Evolutionary conservation across 2,113 vertebrate genomes (phyloP).

Genomic region (Prietella phreatophila): DNA sequence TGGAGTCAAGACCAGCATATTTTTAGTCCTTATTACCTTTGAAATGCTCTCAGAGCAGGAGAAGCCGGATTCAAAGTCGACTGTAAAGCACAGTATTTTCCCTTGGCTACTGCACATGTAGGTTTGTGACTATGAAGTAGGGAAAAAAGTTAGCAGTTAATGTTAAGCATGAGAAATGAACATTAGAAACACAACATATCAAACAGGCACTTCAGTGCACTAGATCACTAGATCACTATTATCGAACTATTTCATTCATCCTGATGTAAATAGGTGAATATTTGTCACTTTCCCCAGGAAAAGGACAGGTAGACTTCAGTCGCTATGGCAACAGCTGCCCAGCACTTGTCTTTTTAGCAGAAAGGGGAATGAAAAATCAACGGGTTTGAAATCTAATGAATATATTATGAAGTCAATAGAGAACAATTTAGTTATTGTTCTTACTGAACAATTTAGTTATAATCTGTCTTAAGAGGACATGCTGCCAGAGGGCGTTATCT

Average conservation of each 20-base stretch:
- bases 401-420: conserved; percentile 49
- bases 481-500: conserved; percentile 13
- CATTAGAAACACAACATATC: not conserved
- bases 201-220: conserved; percentile 4
- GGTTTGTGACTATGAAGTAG: conserved; percentile 80
- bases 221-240: conserved; percentile 27
- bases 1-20: not conserved
- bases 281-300: conserved; percentile 33
- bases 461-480: conserved; percentile 37
- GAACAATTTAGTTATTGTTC: conserved; percentile 40
- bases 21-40: conserved; percentile 74
- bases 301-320: conserved; percentile 45
- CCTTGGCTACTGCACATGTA: conserved; percentile 88
- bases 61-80: conserved; percentile 87
- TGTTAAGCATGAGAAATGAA: conserved; percentile 26
- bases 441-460: conserved; percentile 30
- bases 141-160: conserved; percentile 15
- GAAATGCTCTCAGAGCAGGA: conserved; percentile 83
- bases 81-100: conserved; percentile 78
- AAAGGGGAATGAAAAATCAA: conserved; percentile 40
- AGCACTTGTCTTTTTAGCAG: conserved; percentile 32
- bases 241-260: conserved; percentile 31
- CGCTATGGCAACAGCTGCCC: conserved; percentile 48
- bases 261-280: conserved; percentile 45
- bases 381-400: conserved; percentile 48